These are phyloP conservation scores for Sitophilus oryzae DNA, from an alignment of 1,140 invertebrate species.

Conservation along the genomic window DNA sequence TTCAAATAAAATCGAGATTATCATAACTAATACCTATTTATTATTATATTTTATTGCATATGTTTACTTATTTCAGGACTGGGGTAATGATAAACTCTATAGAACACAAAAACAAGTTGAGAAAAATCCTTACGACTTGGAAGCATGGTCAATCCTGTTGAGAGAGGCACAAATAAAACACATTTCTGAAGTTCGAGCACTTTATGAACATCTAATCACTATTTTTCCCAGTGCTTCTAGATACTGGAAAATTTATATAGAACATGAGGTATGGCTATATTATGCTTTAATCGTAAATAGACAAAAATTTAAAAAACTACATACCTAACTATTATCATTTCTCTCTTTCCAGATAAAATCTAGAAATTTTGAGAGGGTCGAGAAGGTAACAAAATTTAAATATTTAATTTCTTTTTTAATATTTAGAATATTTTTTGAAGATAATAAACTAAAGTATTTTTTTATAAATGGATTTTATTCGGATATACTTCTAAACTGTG, in stretches of 20 bases:
- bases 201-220: conserved; percentile 89
- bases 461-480: conserved; percentile 13
- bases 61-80: conserved; percentile 59
- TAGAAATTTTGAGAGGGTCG: conserved; percentile 93
- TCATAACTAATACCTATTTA: conserved; percentile 4
- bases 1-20: background rate
- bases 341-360: conserved; percentile 79
- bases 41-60: no score
- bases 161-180: conserved; percentile 85
- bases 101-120: conserved; percentile 75
- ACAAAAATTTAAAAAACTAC: background rate
- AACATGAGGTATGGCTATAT: conserved; percentile 80
- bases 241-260: conserved; percentile 99
- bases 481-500: conserved; percentile 21
- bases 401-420: conserved; percentile 5
- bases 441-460: background rate
- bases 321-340: background rate
- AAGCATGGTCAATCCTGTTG: conserved; percentile 93
- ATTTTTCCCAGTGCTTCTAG: conserved; percentile 94
- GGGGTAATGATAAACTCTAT: conserved; percentile 77
- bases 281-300: no score
- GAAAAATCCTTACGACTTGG: conserved; percentile 85
- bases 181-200: conserved; percentile 82
- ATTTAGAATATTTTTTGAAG: background rate
- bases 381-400: conserved; percentile 73